A percentile compares a stretch with the other conserved stretches of the same genome.
Conservation (phyloP, 2,797 vertebrate genomes). For the Sarcoramphus papa region DNA sequence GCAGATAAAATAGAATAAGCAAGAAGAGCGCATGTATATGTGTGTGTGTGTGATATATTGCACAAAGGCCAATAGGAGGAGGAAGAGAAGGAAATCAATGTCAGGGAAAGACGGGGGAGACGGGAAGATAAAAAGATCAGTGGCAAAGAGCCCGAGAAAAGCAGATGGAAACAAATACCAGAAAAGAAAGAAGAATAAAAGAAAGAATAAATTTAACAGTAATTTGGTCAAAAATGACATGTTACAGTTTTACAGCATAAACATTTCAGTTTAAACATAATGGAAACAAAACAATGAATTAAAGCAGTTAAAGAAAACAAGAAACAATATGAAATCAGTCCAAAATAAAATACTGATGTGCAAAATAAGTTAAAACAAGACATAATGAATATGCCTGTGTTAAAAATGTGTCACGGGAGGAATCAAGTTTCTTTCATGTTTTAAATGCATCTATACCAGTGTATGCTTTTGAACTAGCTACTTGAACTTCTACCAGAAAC, state of each 20-base stretch:
- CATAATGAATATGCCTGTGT: background rate
- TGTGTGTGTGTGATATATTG: background rate
- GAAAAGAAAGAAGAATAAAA: background rate
- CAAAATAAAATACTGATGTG: background rate
- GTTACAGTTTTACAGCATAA: background rate
- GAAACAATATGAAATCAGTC: background rate
- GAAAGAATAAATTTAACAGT: background rate
- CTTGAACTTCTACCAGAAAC: background rate
- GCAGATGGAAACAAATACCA: background rate
- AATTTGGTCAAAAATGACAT: background rate
- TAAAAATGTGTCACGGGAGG: background rate
- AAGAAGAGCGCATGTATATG: rapidly evolving
- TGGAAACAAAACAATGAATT: background rate
- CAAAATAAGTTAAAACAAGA: background rate
- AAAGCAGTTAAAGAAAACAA: background rate
- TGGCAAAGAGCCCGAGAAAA: background rate
- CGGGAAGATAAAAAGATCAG: background rate
- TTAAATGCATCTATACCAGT: background rate
- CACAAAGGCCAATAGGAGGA: background rate
- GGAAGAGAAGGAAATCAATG: background rate
- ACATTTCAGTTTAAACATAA: background rate
- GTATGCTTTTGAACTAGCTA: background rate
- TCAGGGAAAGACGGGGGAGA: background rate
- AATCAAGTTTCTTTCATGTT: background rate
- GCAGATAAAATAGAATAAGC: background rate